Conservation (phyloP, 2,888 invertebrate species). For the Rhopalosiphum nymphaeae region DNA sequence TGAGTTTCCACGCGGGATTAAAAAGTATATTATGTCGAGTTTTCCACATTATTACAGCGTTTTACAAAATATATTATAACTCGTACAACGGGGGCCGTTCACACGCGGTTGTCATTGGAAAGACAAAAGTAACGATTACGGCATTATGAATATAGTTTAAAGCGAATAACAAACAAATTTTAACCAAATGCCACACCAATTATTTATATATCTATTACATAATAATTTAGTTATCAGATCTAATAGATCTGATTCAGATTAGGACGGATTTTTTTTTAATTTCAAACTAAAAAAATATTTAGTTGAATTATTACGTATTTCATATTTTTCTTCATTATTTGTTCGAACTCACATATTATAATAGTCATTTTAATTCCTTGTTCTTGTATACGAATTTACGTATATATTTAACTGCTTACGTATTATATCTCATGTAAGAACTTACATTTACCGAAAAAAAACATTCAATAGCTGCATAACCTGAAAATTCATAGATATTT, state of each 20-base stretch:
- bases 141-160: background rate
- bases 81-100: background rate
- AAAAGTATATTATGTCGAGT: background rate
- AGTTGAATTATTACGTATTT: background rate
- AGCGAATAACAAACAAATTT: background rate
- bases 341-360: background rate
- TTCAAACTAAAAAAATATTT: background rate
- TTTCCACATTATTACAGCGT: background rate
- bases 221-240: background rate
- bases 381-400: background rate
- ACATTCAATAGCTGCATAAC: background rate
- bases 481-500: background rate
- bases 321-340: background rate
- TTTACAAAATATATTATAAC: background rate
- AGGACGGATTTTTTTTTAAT: too few species aligned
- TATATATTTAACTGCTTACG: background rate
- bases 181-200: background rate
- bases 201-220: background rate
- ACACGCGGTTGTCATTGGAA: background rate
- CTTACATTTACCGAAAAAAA: background rate
- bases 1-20: background rate
- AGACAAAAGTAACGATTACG: background rate
- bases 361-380: background rate
- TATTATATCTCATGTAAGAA: background rate
- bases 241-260: too few species aligned